Percentiles rank a stretch among this genome's conserved stretches.
Evolutionary conservation across 2,888 invertebrate genomes (phyloP).

Genomic region (Drosophila koepferae): DNA sequence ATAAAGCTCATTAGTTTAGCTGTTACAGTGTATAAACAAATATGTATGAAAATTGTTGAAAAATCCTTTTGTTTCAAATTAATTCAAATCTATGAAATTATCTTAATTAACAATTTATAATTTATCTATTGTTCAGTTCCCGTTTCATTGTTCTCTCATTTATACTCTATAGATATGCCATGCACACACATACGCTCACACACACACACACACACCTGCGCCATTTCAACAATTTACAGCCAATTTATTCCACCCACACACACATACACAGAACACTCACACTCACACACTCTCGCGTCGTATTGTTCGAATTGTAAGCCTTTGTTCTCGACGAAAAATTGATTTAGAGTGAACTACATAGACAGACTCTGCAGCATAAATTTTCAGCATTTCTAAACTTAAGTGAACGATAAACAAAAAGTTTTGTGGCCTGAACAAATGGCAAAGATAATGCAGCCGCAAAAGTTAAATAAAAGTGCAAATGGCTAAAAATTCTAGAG

Average conservation of each 20-base stretch:
- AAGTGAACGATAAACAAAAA: constrained; percentile 1
- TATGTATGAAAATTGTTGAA: constrained; percentile 61
- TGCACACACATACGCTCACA: constrained; percentile 25
- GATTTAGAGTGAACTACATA: constrained; percentile 64
- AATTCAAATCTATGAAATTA: constrained; percentile 4
- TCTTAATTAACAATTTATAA: constrained; percentile 15
- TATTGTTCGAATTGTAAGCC: constrained; percentile 66
- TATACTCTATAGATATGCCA: constrained; percentile 33
- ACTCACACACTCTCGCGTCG: constrained; percentile 27
- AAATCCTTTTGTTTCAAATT: constrained; percentile 40
- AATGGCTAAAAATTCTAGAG: neutral
- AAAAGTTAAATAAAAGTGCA: constrained; percentile 4
- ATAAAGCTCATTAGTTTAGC: constrained; percentile 76
- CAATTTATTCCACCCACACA: constrained; percentile 41
- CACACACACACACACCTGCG: constrained; percentile 20
- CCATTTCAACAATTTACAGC: constrained; percentile 37
- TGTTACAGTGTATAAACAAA: constrained; percentile 78
- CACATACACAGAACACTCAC: constrained; percentile 18
- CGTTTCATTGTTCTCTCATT: constrained; percentile 56
- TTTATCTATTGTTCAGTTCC: constrained; percentile 47
- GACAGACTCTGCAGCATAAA: constrained; percentile 2
- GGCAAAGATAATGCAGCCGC: neutral
- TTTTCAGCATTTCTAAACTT: constrained; percentile 1
- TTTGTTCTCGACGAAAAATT: constrained; percentile 67
- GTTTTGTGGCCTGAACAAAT: neutral